These are phyloP conservation scores for Onychostoma macrolepis DNA, from an alignment of 2,113 vertebrate species.

Conservation along the genomic window DNA sequence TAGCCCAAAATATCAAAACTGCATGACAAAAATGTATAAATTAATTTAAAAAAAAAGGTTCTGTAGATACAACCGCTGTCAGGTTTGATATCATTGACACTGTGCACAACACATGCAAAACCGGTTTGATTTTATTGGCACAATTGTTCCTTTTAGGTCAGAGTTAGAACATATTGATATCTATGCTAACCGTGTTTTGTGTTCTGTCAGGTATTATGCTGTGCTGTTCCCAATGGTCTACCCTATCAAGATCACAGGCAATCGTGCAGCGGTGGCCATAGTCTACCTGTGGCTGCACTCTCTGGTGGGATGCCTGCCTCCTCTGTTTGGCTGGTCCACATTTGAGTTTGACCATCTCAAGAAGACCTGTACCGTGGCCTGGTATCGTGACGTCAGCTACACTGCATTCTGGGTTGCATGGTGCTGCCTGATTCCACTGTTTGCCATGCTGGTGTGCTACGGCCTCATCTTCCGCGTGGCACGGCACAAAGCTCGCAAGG, in stretches of 20 bases:
- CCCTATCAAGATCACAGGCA: conserved; percentile 97
- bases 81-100: background rate
- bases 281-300: conserved; percentile 95
- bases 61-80: too few species aligned
- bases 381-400: conserved; percentile 88
- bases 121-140: background rate
- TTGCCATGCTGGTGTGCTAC: conserved; percentile 90
- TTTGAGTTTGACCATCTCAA: conserved; percentile 96
- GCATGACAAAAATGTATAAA: too few species aligned
- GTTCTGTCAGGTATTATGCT: conserved; percentile 87
- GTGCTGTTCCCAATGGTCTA: conserved; percentile 98
- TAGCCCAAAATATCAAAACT: too few species aligned
- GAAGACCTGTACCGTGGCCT: conserved; percentile 92
- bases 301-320: conserved; percentile 90
- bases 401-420: conserved; percentile 93
- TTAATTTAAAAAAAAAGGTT: too few species aligned
- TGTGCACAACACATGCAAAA: background rate
- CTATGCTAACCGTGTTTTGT: background rate
- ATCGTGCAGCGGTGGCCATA: conserved; percentile 89
- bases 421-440: conserved; percentile 86
- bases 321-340: conserved; percentile 94
- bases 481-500: conserved; percentile 92
- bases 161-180: background rate
- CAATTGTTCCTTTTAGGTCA: background rate
- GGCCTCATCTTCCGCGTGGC: conserved; percentile 95